Conservation (phyloP, 2,797 vertebrate species). For the Gadopsis bispinosus region DNA sequence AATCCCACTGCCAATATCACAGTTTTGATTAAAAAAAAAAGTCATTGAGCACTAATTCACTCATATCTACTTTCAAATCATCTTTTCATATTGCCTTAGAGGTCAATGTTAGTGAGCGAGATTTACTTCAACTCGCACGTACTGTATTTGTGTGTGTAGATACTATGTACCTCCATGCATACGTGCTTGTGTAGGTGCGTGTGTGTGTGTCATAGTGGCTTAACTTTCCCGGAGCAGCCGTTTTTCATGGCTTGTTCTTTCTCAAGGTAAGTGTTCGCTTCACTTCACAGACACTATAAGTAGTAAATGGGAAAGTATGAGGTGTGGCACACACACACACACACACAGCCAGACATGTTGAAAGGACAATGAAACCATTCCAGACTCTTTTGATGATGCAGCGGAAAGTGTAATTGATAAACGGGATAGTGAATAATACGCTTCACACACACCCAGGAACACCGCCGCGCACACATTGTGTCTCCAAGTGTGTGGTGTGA, state of each 20-base stretch:
- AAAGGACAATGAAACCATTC: constrained; percentile 67
- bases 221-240: neutral
- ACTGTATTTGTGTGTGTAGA: neutral
- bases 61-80: neutral
- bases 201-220: neutral
- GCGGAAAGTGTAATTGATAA: constrained; percentile 70
- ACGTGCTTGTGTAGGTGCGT: neutral
- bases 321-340: constrained; percentile 1
- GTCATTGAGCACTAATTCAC: too few species aligned
- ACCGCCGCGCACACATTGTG: constrained; percentile 18
- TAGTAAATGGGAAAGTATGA: constrained; percentile 19
- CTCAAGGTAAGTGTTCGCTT: constrained; percentile 27
- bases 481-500: constrained; percentile 43
- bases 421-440: constrained; percentile 40
- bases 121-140: neutral
- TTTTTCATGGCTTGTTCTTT: constrained; percentile 3
- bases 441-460: constrained; percentile 4
- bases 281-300: constrained; percentile 16
- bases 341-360: neutral
- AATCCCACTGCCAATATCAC: neutral
- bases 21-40: neutral
- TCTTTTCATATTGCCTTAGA: neutral
- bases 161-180: too few species aligned
- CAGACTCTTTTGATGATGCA: constrained; percentile 64
- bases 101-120: neutral